These are phyloP conservation scores for Lampris incognitus DNA, from an alignment of 2,113 vertebrate species.

Conservation along the genomic window DNA sequence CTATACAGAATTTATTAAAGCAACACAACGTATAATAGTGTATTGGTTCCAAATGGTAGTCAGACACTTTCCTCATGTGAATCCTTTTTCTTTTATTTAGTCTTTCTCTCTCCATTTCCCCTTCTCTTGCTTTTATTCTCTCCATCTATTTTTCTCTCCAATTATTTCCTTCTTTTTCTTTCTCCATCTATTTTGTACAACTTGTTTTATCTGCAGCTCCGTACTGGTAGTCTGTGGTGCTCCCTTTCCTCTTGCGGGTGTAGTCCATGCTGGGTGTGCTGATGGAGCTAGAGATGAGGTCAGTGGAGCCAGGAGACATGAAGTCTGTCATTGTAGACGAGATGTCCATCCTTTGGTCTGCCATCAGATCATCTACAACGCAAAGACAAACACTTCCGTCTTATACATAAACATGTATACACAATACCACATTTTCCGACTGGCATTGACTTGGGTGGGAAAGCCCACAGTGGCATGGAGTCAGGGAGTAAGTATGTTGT, in stretches of 20 bases:
- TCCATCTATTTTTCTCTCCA: too few species aligned
- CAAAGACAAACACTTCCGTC: not conserved
- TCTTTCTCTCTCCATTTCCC: too few species aligned
- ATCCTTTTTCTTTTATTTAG: not conserved
- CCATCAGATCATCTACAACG: conserved; percentile 92
- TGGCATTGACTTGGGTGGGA: too few species aligned
- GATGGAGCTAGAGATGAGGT: conserved; percentile 95
- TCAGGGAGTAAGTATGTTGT: too few species aligned
- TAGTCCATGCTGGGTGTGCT: conserved; percentile 91
- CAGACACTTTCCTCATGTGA: not conserved
- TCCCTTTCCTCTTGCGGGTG: conserved; percentile 97
- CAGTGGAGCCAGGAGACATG: conserved; percentile 93
- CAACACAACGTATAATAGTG: too few species aligned
- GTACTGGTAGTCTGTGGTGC: conserved; percentile 97
- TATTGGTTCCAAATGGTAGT: too few species aligned
- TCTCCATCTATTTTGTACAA: not conserved
- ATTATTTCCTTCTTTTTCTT: too few species aligned
- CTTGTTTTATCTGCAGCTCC: conserved; percentile 35
- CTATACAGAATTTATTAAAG: too few species aligned
- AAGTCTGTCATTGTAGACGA: conserved; percentile 99
- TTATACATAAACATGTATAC: not conserved
- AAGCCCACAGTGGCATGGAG: not conserved
- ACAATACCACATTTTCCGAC: too few species aligned
- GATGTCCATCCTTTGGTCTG: conserved; percentile 99
- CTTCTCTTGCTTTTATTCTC: too few species aligned